Evolutionary conservation across 2,888 invertebrate species (phyloP), one percentile per base, ranked within the genome.

Genomic region (Pseudanteris insignis): DNA sequence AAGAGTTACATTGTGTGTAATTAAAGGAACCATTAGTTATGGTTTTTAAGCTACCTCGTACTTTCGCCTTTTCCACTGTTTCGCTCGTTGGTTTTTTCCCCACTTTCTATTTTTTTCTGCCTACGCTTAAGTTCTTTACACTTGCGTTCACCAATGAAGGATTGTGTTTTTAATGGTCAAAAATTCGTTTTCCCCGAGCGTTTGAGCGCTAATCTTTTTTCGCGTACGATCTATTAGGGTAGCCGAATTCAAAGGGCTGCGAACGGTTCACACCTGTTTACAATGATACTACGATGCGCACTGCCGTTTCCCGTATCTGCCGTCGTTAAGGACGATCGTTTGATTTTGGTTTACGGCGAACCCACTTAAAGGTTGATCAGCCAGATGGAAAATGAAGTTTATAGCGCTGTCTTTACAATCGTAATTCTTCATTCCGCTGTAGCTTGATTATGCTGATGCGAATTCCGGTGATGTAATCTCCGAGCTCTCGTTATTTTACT

Each of bases 241-340:
- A n/a, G n/a, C n/a, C n/a, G n/a, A n/a, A n/a, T n/a, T n/a, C n/a
- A n/a, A n/a, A n/a, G n/a, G n/a, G n/a, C n/a, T n/a, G 37, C 26
- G n/a, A 46, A 60, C 37, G 32, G 33, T 53, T 51, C 43, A 47
- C 55, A 59, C 59, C 62, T 66, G 64, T 44, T 63, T 63, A 62
- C 58, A 58, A 65, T 57, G 60, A 66, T 60, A 64, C 41, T 33
- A 34, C 32, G 41, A 58, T 53, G 43, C 38, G 54, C 37, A 51
- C 43, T 46, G 53, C 25, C 43, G 28, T 40, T 46, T 15, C 41
- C 50, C 48, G 54, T 61, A 55, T 41, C 53, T 51, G 36, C 55
- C 46, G 53, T n/a, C 63, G 58, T 64, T 64, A 64, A 64, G 61
- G 63, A 64, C 46, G 48, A 18, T 51, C 32, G 51, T 62, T 54